phyloP scores from a whole-genome alignment of 2,113 vertebrate genomes.

The Tylochromis polylepis region DNA sequence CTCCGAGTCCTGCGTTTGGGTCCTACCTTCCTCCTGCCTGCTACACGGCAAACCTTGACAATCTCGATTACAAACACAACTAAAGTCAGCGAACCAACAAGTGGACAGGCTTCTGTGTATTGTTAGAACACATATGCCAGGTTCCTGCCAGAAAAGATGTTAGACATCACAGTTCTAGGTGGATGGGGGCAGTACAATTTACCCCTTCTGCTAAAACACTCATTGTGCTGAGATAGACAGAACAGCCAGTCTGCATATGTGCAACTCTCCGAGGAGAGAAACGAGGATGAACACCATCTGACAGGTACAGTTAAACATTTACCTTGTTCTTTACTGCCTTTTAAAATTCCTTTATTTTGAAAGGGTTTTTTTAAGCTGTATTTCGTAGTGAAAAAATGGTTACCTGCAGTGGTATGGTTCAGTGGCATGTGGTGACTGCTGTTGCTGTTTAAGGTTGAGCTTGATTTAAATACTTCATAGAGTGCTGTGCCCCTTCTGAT shows the following conservation, averaged over 20 bases:
- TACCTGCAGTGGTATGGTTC: neutral
- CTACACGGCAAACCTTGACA: too few relatives aligned
- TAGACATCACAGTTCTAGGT: neutral
- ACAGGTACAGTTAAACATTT: neutral
- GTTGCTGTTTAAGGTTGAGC: neutral
- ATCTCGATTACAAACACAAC: constrained; percentile 21
- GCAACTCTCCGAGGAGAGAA: neutral
- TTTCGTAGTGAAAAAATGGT: neutral
- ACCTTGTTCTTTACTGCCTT: neutral
- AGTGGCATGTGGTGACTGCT: neutral
- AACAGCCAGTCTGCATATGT: neutral
- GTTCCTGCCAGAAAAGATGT: neutral
- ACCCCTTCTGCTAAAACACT: neutral
- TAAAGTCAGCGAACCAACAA: neutral
- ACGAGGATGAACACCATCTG: neutral
- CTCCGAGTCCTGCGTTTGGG: too few relatives aligned
- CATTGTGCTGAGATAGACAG: neutral
- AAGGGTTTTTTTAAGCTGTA: neutral
- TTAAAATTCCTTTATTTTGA: neutral
- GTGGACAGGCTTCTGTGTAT: neutral
- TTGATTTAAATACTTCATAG: neutral
- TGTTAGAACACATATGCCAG: neutral
- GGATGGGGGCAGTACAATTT: neutral
- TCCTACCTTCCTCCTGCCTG: too few relatives aligned
- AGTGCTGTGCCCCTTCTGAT: neutral